Conservation (phyloP, 2,797 vertebrate genomes). For the Lates japonicus region DNA sequence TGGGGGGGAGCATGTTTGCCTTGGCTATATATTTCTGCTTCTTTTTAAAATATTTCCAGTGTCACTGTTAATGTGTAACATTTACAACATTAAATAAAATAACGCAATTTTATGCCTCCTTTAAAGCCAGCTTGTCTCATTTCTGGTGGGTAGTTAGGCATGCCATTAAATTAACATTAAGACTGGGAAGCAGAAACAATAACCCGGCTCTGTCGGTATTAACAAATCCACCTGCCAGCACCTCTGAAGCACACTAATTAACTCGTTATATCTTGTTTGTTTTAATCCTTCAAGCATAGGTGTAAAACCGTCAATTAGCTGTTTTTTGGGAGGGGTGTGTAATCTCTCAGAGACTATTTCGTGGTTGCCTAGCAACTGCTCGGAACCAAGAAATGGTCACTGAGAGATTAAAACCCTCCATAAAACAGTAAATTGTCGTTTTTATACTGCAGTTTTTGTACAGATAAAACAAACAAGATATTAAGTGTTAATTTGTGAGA, state of each 20-base stretch:
- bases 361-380: conserved; percentile 58
- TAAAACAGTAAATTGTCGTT: conserved; percentile 8
- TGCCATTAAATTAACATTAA: not conserved
- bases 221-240: not conserved
- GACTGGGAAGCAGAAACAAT: not conserved
- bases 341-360: conserved; percentile 14
- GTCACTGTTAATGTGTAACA: not conserved
- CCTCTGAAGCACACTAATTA: conserved; percentile 14
- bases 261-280: conserved; percentile 20
- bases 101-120: not conserved
- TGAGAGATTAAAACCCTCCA: conserved; percentile 13
- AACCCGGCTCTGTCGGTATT: not conserved
- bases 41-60: conserved; percentile 16
- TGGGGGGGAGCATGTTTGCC: conserved; percentile 33
- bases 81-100: no score
- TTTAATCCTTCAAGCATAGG: no score
- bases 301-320: not conserved
- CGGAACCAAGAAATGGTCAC: conserved; percentile 24
- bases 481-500: not conserved
- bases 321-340: conserved; percentile 11
- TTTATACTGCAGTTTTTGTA: conserved; percentile 17
- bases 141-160: not conserved
- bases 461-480: conserved; percentile 16
- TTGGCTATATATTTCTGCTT: conserved; percentile 30
- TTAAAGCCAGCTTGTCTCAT: not conserved